Percentiles rank a stretch among this genome's conserved stretches.
Conservation (phyloP, 2,797 vertebrate species). For the Pangasius djambal region DNA sequence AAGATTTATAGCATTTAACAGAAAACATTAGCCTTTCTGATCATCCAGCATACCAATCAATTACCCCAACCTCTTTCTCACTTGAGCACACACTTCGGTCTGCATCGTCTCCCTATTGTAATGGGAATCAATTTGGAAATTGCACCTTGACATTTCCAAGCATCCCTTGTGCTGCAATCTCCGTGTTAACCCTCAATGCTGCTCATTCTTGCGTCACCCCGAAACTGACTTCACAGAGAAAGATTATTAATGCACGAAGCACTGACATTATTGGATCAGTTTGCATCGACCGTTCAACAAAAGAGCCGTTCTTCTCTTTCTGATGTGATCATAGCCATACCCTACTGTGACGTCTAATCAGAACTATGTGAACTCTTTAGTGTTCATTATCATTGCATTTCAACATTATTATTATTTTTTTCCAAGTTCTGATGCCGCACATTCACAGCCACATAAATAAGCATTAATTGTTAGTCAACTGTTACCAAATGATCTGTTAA, state of each 20-base stretch:
- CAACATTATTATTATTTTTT: not conserved
- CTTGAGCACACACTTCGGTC: conserved; percentile 13
- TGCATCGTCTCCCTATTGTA: conserved; percentile 43
- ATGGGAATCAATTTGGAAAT: conserved; percentile 56
- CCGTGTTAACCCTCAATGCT: conserved; percentile 34
- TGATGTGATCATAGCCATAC: conserved; percentile 38
- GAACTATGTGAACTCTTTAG: not conserved
- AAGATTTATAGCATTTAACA: conserved; percentile 35
- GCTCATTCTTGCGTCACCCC: conserved; percentile 24
- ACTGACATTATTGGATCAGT: conserved; percentile 53
- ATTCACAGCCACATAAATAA: not conserved
- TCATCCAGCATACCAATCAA: conserved; percentile 30
- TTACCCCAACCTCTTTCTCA: conserved; percentile 22
- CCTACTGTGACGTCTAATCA: not conserved
- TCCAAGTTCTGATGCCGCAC: not conserved
- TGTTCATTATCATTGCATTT: not conserved
- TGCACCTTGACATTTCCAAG: conserved; percentile 56
- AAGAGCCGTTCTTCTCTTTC: conserved; percentile 39
- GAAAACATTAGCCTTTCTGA: conserved; percentile 27
- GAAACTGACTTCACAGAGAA: conserved; percentile 46
- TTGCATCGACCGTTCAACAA: conserved; percentile 50
- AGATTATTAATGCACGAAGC: conserved; percentile 48
- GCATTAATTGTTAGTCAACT: not conserved
- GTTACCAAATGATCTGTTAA: not conserved
- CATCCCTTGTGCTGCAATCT: conserved; percentile 41